Conservation (phyloP, 2,888 invertebrate species). For the Trissolcus japonicus region DNA sequence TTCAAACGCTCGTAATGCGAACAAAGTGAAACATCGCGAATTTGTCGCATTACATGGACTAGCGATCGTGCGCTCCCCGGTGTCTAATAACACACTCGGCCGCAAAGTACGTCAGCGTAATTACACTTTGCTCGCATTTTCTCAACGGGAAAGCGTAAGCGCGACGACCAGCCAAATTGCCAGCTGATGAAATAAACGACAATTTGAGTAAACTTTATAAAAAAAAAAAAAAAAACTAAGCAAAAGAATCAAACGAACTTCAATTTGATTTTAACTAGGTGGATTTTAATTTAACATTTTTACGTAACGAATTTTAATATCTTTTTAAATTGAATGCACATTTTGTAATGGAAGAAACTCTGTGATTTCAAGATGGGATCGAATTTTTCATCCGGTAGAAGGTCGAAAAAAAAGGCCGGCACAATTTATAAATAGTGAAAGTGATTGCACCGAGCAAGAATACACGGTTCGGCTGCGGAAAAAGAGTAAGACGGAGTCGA, state of each 20-base stretch:
- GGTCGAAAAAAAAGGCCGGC: not conserved
- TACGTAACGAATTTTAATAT: no score
- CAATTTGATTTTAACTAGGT: not conserved
- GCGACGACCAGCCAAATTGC: constrained; percentile 13
- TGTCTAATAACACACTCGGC: constrained; percentile 32
- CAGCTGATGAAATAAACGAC: not conserved
- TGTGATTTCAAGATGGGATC: not conserved
- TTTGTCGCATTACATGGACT: constrained; percentile 42
- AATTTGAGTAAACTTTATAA: not conserved
- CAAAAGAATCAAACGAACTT: not conserved
- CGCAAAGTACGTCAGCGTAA: constrained; percentile 36
- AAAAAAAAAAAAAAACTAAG: not conserved
- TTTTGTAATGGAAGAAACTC: not conserved
- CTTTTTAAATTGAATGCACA: no score
- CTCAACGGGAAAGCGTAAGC: constrained; percentile 5
- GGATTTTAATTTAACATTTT: not conserved
- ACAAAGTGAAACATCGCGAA: constrained; percentile 44
- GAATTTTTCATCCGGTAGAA: constrained; percentile 1
- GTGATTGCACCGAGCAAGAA: constrained; percentile 16
- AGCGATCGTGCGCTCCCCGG: constrained; percentile 30
- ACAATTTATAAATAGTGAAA: constrained; percentile 45
- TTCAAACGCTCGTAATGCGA: constrained; percentile 18
- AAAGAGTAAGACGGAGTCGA: constrained; percentile 13
- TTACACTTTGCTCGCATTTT: constrained; percentile 28
- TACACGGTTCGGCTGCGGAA: constrained; percentile 13